A percentile compares a stretch with the other conserved stretches of the same genome.
phyloP scores from a whole-genome alignment of 2,113 vertebrate species.

The Amazona vittata region DNA sequence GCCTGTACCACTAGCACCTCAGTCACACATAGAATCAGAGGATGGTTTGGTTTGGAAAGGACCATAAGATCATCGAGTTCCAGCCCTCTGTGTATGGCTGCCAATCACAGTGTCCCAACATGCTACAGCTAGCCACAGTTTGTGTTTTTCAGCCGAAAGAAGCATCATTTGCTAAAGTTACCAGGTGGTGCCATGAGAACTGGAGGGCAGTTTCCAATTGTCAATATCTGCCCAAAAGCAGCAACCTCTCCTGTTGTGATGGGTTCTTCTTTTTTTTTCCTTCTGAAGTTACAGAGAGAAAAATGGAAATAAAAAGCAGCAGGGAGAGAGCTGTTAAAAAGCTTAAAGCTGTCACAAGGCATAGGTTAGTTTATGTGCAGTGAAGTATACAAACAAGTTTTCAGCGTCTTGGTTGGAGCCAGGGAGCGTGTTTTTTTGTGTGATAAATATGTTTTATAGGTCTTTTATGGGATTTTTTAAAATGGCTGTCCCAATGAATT shows the following conservation, averaged over 20 bases:
- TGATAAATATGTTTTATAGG: slow-evolving; percentile 68
- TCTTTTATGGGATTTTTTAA: slow-evolving; percentile 65
- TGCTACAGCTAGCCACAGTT: background rate
- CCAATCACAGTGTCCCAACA: fast-evolving
- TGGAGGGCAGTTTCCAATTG: background rate
- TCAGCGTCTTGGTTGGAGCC: slow-evolving; percentile 47
- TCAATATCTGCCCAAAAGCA: background rate
- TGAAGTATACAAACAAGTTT: slow-evolving; percentile 63
- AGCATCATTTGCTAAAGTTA: background rate
- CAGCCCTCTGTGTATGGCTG: background rate
- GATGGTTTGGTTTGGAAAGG: background rate
- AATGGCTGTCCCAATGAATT: slow-evolving; percentile 66
- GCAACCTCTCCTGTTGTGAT: background rate
- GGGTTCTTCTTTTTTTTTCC: background rate
- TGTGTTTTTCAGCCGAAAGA: background rate
- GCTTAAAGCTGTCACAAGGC: slow-evolving; percentile 63
- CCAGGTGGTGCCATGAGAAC: background rate
- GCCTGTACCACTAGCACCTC: background rate
- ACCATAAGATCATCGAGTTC: background rate
- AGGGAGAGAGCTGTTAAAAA: slow-evolving; percentile 56
- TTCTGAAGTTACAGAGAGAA: slow-evolving; percentile 8
- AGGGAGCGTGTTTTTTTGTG: background rate
- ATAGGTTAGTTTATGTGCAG: slow-evolving; percentile 62
- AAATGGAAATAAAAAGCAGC: slow-evolving; percentile 39
- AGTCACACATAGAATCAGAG: fast-evolving